Evolutionary conservation across 2,113 vertebrate genomes (phyloP).

Genomic region (Egretta garzetta): DNA sequence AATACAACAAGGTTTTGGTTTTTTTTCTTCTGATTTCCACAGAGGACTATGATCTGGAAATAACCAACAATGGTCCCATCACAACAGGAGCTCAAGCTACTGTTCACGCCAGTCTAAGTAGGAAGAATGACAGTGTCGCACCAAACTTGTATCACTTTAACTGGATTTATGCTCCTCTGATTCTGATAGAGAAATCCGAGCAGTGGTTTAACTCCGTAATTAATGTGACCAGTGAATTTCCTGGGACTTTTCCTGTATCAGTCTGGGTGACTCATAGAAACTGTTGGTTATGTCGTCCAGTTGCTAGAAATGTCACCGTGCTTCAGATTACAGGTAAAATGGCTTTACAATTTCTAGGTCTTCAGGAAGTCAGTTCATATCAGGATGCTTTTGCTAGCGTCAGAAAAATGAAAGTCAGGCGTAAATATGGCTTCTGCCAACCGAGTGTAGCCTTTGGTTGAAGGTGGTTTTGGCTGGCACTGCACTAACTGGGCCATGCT

Average conservation of each 20-base stretch:
- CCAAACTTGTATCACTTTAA: conserved; percentile 63
- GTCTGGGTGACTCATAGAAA: conserved; percentile 70
- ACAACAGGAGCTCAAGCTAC: conserved; percentile 70
- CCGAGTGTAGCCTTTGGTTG: not conserved
- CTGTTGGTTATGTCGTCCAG: conserved; percentile 67
- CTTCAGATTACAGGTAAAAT: conserved; percentile 75
- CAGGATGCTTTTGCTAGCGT: not conserved
- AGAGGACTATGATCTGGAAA: conserved; percentile 48
- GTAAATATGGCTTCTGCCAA: not conserved
- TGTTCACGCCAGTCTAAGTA: conserved; percentile 54
- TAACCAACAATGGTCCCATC: conserved; percentile 69
- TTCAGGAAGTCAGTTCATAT: not conserved
- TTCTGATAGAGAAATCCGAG: conserved; percentile 61
- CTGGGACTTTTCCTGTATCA: conserved; percentile 67
- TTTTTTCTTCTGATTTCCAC: not conserved
- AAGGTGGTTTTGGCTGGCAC: not conserved
- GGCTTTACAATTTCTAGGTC: not conserved
- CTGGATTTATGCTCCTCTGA: conserved; percentile 75
- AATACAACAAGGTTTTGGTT: not conserved
- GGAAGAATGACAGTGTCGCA: not conserved
- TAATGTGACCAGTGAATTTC: not conserved
- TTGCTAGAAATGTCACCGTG: conserved; percentile 46
- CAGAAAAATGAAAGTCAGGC: not conserved
- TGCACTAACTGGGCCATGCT: not conserved
- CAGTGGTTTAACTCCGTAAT: conserved; percentile 21